Percentiles rank a stretch among this genome's conserved stretches.
These are phyloP conservation scores for Bruchidius siliquastri DNA, from an alignment of 2,888 invertebrate genomes.

Conservation along the genomic window DNA sequence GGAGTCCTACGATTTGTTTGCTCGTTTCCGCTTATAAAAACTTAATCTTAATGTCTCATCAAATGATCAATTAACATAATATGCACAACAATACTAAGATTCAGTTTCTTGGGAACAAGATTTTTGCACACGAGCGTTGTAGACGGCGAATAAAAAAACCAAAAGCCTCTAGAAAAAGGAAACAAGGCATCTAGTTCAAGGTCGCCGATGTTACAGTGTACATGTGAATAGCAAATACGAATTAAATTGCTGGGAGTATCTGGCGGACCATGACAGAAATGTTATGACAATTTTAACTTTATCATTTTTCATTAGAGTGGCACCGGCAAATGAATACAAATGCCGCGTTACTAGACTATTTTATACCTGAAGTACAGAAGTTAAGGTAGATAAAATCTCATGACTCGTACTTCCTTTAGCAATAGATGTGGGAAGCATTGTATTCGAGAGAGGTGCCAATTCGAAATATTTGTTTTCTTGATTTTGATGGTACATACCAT, in stretches of 20 bases:
- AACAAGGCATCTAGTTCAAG: slow-evolving; percentile 27
- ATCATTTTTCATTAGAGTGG: slow-evolving; percentile 17
- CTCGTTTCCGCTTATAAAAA: background rate
- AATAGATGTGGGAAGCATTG: no score
- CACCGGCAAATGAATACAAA: slow-evolving; percentile 1
- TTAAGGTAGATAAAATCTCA: no score
- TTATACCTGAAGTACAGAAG: no score
- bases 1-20: background rate
- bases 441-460: no score
- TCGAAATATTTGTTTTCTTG: no score
- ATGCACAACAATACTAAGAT: background rate
- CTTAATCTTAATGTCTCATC: background rate
- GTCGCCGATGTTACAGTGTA: slow-evolving; percentile 13
- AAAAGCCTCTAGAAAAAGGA: slow-evolving; percentile 14
- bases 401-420: no score
- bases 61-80: background rate
- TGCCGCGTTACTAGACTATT: slow-evolving; percentile 1
- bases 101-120: background rate
- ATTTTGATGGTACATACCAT: no score
- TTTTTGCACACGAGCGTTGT: background rate
- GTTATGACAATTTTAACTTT: slow-evolving; percentile 24
- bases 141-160: slow-evolving; percentile 6
- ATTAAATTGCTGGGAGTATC: slow-evolving; percentile 25
- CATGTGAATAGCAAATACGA: slow-evolving; percentile 12
- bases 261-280: slow-evolving; percentile 25